Conservation (phyloP, 2,888 invertebrate species). For the Anthrax anthrax region DNA sequence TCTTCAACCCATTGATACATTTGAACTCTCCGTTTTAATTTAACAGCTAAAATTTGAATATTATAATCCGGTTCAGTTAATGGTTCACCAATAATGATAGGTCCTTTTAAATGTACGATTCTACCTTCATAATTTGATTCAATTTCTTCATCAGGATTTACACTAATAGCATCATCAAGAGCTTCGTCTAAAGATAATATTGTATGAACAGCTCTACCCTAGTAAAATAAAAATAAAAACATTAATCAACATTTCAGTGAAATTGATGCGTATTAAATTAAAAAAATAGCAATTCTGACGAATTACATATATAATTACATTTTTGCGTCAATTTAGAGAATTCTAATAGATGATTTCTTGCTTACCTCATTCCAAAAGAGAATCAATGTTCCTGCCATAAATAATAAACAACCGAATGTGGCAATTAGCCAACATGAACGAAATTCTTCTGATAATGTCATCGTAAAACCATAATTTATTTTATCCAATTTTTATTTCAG, state of each 20-base stretch:
- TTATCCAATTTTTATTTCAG: neutral
- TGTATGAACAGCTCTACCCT: conserved; percentile 68
- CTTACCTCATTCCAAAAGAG: conserved; percentile 75
- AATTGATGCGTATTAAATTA: too few relatives aligned
- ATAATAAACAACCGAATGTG: conserved; percentile 49
- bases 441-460: conserved; percentile 12
- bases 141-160: conserved; percentile 54
- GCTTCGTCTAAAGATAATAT: conserved; percentile 69
- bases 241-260: too few relatives aligned
- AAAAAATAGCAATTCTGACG: too few relatives aligned
- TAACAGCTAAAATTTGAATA: conserved; percentile 69
- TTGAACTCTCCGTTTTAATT: conserved; percentile 70
- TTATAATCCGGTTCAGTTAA: conserved; percentile 77
- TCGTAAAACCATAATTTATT: neutral
- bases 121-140: conserved; percentile 57
- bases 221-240: too few relatives aligned
- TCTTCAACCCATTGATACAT: conserved; percentile 93
- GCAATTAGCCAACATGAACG: conserved; percentile 50
- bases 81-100: conserved; percentile 60
- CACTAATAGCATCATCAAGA: conserved; percentile 38
- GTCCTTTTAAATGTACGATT: conserved; percentile 64
- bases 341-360: too few relatives aligned
- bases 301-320: too few relatives aligned
- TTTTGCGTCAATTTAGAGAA: too few relatives aligned
- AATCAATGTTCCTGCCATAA: conserved; percentile 51